phyloP scores from a whole-genome alignment of 2,888 invertebrate species.

The Strigamia transsilvanica region DNA sequence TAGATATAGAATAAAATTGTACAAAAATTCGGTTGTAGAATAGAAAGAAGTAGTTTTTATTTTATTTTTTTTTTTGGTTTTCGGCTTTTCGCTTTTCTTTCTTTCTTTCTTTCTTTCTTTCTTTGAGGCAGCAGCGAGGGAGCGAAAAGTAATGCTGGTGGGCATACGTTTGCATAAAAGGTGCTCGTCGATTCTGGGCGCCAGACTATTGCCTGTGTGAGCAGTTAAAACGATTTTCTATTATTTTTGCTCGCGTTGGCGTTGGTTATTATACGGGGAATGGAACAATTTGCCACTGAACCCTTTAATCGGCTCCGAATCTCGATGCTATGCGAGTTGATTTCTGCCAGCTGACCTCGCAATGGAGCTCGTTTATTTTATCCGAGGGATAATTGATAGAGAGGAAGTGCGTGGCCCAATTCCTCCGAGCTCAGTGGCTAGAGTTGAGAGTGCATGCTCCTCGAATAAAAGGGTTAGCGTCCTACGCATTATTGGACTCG shows the following conservation, averaged over 20 bases:
- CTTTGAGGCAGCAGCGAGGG: background rate
- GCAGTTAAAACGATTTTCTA: conserved; percentile 30
- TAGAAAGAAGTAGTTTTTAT: background rate
- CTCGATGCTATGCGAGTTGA: conserved; percentile 27
- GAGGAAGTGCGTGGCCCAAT: conserved; percentile 21
- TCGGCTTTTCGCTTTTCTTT: background rate
- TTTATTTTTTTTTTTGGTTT: background rate
- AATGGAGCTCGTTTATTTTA: conserved; percentile 30
- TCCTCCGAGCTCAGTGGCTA: conserved; percentile 1
- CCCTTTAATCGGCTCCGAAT: conserved; percentile 30
- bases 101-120: background rate
- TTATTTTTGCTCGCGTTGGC: conserved; percentile 17
- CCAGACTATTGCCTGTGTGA: conserved; percentile 10
- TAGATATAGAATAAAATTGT: conserved; percentile 30
- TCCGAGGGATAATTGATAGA: conserved; percentile 23
- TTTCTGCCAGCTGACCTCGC: conserved; percentile 26
- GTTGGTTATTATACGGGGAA: conserved; percentile 14
- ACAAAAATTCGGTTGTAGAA: conserved; percentile 25
- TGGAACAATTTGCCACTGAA: conserved; percentile 30
- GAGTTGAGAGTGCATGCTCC: conserved; percentile 21
- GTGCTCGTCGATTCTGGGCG: conserved; percentile 21
- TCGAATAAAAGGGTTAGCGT: conserved; percentile 30
- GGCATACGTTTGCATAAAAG: conserved; percentile 25
- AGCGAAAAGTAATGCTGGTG: conserved; percentile 23
- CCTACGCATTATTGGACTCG: conserved; percentile 16